Percentiles rank a stretch among this genome's conserved stretches.
These are phyloP conservation scores for Nephrocerus scutellatus DNA, from an alignment of 2,888 invertebrate species.

Conservation along the genomic window DNA sequence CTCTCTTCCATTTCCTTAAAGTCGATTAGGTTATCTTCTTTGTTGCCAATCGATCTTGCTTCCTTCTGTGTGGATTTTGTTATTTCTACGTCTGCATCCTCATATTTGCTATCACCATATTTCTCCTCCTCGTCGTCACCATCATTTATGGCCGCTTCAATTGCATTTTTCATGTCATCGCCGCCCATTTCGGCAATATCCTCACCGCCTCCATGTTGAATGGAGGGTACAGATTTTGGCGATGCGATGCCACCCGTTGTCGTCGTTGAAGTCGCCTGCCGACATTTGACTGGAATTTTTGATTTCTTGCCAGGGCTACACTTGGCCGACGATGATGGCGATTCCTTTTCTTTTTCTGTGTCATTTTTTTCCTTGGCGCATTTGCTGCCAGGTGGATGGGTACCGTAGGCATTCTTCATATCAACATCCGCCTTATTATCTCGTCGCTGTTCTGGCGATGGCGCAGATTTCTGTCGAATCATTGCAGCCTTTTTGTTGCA, in stretches of 20 bases:
- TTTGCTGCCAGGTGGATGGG: slow-evolving; percentile 41
- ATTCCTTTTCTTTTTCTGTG: slow-evolving; percentile 27
- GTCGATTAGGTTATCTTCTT: slow-evolving; percentile 24
- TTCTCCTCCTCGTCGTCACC: slow-evolving; percentile 28
- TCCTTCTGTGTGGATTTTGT: slow-evolving; percentile 11
- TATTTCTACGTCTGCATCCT: slow-evolving; percentile 12
- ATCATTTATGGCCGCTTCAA: slow-evolving; percentile 43
- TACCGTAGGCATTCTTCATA: slow-evolving; percentile 35
- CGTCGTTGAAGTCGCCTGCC: slow-evolving; percentile 13
- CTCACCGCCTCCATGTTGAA: slow-evolving; percentile 47
- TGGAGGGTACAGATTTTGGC: slow-evolving; percentile 25
- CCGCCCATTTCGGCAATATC: slow-evolving; percentile 43
- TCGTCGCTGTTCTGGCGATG: slow-evolving; percentile 25
- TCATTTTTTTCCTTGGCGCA: slow-evolving; percentile 32
- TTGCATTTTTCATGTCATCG: slow-evolving; percentile 42
- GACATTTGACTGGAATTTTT: slow-evolving; percentile 43
- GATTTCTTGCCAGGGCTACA: slow-evolving; percentile 46
- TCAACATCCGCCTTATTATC: slow-evolving; percentile 13
- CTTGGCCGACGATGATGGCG: slow-evolving; percentile 28
- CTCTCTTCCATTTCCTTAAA: too few relatives aligned
- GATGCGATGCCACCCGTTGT: slow-evolving; percentile 29
- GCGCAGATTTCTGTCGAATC: slow-evolving; percentile 44
- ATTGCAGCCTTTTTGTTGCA: slow-evolving; percentile 25
- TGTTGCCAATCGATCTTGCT: slow-evolving; percentile 9
- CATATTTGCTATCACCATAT: slow-evolving; percentile 14